Evolutionary conservation across 2,888 invertebrate genomes (phyloP).

Genomic region (Resseliella maxima): DNA sequence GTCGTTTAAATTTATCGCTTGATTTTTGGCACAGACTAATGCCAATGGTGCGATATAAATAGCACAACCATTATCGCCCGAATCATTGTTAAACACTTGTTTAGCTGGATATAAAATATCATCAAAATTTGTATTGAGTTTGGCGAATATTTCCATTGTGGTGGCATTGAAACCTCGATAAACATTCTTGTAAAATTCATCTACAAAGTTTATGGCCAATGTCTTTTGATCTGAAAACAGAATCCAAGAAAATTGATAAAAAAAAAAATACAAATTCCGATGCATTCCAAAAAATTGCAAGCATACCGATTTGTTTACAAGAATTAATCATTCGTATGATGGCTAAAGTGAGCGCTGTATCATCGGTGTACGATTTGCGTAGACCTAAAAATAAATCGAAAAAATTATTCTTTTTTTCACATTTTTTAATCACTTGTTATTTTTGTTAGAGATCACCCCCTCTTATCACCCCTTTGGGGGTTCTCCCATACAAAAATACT

Average conservation of each 20-base stretch:
- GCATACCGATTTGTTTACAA: slow-evolving; percentile 15
- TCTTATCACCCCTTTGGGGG: no score
- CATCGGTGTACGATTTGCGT: slow-evolving; percentile 74
- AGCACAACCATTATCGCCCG: slow-evolving; percentile 82
- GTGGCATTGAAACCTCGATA: slow-evolving; percentile 75
- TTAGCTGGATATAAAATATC: slow-evolving; percentile 74
- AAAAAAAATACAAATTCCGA: neutral
- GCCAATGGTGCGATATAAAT: slow-evolving; percentile 79
- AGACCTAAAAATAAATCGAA: slow-evolving; percentile 67
- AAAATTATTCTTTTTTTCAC: slow-evolving; percentile 52
- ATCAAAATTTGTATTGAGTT: slow-evolving; percentile 70
- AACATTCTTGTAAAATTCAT: slow-evolving; percentile 73
- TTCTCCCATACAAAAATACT: no score
- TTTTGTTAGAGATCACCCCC: no score
- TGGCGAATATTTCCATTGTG: slow-evolving; percentile 71
- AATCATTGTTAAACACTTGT: slow-evolving; percentile 74
- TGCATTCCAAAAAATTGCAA: neutral
- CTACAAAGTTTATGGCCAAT: slow-evolving; percentile 74
- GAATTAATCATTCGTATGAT: slow-evolving; percentile 73
- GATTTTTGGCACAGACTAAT: slow-evolving; percentile 69
- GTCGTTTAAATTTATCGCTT: slow-evolving; percentile 68
- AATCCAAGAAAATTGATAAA: no score
- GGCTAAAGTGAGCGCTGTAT: slow-evolving; percentile 77
- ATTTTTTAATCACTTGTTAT: neutral
- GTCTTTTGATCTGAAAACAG: slow-evolving; percentile 69